Base-by-base conservation (phyloP, 1,140 invertebrate genomes). In the Eupristina koningsbergeri region DNA sequence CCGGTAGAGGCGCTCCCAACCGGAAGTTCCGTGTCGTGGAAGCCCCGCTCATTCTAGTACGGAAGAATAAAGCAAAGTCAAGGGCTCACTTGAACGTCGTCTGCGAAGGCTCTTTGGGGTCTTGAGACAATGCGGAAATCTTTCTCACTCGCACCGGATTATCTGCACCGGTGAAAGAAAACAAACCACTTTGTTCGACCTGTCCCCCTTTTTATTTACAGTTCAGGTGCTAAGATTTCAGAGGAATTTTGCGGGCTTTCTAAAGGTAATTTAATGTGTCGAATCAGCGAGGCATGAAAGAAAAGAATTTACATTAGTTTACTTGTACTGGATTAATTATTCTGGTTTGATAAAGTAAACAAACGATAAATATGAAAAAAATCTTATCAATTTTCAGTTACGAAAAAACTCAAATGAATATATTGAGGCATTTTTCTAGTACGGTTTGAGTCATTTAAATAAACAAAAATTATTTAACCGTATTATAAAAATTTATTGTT, bases 51-150 rank as follows among this genome's bases (percentile, higher is more conserved):
- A 41, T 64, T 78, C 39, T 8, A 47, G 61, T 78, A 31, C 76
- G 26, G 22, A 22, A 53, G 8, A 6, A 74, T 81, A 75, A 81
- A 75, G 36, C 80, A 75, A 61, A 34, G 53, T 47, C 80, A 81
- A 81, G 80, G 71, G 80, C 80, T 67, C 29, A n/a, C 5, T 1
- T 31, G 74, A 22, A 26, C 53, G 34, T 58, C 53, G 74, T 39
- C 29, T 53, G 29, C n/a, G 26, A 29, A 75, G 41, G 73, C 22
- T 34, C 29, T 71, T 41, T 22, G 19, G 19, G 36, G 7, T 71
- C 67, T 71, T 71, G 36, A 41, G 22, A 19, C 36, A 71, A 41
- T 41, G 67, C 36, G 26, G 39, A 71, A 71, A n/a, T 50, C 41
- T 45, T 17, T 41, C 47, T 34, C 45, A 0, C n/a, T 31, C 29